A percentile compares a stretch with the other conserved stretches of the same genome.
Conservation (phyloP, 2,797 vertebrate genomes). For the Novumbra hubbsi region DNA sequence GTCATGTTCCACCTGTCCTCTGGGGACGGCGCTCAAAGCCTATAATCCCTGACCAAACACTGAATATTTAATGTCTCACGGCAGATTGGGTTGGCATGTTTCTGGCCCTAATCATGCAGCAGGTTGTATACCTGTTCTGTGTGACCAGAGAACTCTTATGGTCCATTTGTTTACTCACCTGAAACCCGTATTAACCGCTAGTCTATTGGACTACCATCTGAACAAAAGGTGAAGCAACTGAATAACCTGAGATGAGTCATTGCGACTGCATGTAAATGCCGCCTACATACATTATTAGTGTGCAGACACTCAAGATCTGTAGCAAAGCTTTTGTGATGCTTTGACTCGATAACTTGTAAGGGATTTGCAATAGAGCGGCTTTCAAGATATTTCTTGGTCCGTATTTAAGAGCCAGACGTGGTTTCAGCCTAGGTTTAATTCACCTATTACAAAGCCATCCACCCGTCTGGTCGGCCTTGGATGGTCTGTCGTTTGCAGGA, state of each 20-base stretch:
- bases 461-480: neutral
- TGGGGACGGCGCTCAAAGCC: slow-evolving; percentile 53
- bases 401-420: neutral
- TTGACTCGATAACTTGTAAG: neutral
- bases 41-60: slow-evolving; percentile 73
- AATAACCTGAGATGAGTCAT: slow-evolving; percentile 44
- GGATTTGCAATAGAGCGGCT: neutral
- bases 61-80: slow-evolving; percentile 76
- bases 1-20: slow-evolving; percentile 73
- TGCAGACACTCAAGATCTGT: neutral
- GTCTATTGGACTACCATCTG: neutral
- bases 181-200: neutral
- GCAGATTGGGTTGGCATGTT: slow-evolving; percentile 46
- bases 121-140: slow-evolving; percentile 33
- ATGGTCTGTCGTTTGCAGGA: neutral
- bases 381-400: neutral
- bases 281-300: neutral
- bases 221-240: slow-evolving; percentile 7
- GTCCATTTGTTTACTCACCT: neutral
- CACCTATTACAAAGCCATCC: neutral
- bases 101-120: slow-evolving; percentile 22
- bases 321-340: neutral
- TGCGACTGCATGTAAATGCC: slow-evolving; percentile 6
- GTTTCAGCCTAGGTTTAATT: neutral
- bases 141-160: slow-evolving; percentile 31